A percentile compares a stretch with the other conserved stretches of the same genome.
phyloP scores from a whole-genome alignment of 2,113 vertebrate species.

The Loxodonta africana region DNA sequence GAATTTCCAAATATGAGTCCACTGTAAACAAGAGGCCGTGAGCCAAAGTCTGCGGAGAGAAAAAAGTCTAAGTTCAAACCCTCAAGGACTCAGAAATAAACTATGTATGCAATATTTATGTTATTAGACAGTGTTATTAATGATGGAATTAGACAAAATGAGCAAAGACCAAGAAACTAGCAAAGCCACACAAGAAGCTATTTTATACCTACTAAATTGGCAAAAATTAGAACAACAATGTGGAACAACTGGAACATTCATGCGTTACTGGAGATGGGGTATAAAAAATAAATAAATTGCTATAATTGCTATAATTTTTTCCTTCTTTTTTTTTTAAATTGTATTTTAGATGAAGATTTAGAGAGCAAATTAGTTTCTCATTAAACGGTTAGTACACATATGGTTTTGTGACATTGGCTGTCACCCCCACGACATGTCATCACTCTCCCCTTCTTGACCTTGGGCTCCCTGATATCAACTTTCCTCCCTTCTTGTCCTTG shows the following conservation, averaged over 20 bases:
- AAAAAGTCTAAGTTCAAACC: background rate
- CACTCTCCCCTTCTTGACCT: too few relatives aligned
- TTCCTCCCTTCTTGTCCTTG: too few relatives aligned
- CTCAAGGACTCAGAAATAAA: background rate
- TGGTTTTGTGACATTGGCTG: too few relatives aligned
- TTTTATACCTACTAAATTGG: background rate
- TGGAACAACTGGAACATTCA: background rate
- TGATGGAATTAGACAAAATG: background rate
- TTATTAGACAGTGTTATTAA: background rate
- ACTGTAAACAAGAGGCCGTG: background rate
- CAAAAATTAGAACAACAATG: background rate
- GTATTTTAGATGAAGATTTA: too few relatives aligned
- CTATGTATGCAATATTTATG: background rate
- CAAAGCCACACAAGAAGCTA: background rate
- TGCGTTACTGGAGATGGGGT: background rate
- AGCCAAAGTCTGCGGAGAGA: background rate
- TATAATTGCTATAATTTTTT: background rate
- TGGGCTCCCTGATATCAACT: too few relatives aligned
- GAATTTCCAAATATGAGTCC: background rate
- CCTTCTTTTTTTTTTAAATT: too few relatives aligned
- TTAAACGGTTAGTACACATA: too few relatives aligned
- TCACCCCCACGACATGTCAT: too few relatives aligned
- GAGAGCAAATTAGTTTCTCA: too few relatives aligned
- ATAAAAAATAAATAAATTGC: background rate
- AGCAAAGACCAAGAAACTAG: background rate